phyloP scores from a whole-genome alignment of 1,140 invertebrate species.

The Neelides sp. region DNA sequence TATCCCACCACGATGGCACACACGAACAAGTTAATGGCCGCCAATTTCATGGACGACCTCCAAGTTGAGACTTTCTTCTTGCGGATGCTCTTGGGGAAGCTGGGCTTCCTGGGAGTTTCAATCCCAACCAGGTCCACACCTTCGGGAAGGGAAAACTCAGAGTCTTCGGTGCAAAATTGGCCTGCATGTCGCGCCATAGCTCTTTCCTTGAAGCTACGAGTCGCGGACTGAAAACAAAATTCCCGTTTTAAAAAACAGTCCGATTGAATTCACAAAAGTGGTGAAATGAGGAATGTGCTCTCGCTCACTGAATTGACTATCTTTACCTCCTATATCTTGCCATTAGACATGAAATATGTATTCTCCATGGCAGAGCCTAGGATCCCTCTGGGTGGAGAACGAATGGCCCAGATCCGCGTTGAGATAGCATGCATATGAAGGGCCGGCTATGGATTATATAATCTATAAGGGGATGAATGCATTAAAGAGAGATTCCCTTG shows the following conservation, averaged over 20 bases:
- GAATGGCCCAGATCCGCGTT: too few species aligned
- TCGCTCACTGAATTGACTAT: too few species aligned
- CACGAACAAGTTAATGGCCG: constrained; percentile 70
- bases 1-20: constrained; percentile 76
- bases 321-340: too few species aligned
- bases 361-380: too few species aligned
- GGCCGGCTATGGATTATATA: too few species aligned
- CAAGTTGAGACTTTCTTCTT: constrained; percentile 19
- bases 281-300: neutral
- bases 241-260: neutral
- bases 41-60: constrained; percentile 25
- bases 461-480: too few species aligned
- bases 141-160: constrained; percentile 30
- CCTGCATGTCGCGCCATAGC: constrained; percentile 23
- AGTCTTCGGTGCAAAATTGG: constrained; percentile 29
- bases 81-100: too few species aligned
- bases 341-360: too few species aligned
- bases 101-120: constrained; percentile 14
- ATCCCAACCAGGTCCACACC: constrained; percentile 30
- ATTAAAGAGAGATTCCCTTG: too few species aligned
- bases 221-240: too few species aligned
- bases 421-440: too few species aligned
- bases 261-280: neutral
- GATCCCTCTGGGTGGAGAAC: too few species aligned
- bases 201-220: neutral